These are phyloP conservation scores for Peromyscus eremicus DNA, from an alignment of 2,797 vertebrate species.

Conservation along the genomic window DNA sequence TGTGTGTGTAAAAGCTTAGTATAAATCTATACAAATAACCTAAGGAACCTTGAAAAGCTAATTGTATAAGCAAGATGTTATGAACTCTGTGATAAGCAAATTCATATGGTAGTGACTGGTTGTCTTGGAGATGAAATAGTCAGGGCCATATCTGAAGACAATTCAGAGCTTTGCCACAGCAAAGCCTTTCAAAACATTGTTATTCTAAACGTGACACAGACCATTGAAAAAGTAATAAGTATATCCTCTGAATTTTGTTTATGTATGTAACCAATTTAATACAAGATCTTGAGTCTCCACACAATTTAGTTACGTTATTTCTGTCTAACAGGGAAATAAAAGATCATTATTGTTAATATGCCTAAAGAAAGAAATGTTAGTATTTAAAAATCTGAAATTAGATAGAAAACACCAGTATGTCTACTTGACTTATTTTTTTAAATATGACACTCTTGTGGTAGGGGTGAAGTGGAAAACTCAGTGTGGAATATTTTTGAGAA, in stretches of 20 bases:
- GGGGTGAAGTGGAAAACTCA: neutral
- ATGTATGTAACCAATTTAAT: neutral
- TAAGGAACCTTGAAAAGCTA: constrained; percentile 45
- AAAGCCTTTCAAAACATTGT: neutral
- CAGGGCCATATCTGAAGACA: neutral
- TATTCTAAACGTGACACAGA: neutral
- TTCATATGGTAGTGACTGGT: neutral
- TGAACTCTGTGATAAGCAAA: neutral
- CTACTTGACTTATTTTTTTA: neutral
- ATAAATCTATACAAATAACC: neutral
- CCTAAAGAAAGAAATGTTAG: neutral
- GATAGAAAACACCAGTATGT: neutral
- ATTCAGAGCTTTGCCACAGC: neutral
- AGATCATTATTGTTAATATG: neutral
- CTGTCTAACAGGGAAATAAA: neutral
- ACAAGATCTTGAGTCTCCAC: neutral
- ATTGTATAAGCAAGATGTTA: neutral
- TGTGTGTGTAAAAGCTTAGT: neutral
- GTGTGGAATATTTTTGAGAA: neutral
- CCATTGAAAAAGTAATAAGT: neutral
- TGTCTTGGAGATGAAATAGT: constrained; percentile 59
- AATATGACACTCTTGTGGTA: neutral
- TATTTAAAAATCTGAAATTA: neutral
- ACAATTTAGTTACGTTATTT: neutral
- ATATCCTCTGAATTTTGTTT: constrained; percentile 2